Base-by-base conservation (phyloP, 1,140 invertebrate species). In the Lethocerus indicus region DNA sequence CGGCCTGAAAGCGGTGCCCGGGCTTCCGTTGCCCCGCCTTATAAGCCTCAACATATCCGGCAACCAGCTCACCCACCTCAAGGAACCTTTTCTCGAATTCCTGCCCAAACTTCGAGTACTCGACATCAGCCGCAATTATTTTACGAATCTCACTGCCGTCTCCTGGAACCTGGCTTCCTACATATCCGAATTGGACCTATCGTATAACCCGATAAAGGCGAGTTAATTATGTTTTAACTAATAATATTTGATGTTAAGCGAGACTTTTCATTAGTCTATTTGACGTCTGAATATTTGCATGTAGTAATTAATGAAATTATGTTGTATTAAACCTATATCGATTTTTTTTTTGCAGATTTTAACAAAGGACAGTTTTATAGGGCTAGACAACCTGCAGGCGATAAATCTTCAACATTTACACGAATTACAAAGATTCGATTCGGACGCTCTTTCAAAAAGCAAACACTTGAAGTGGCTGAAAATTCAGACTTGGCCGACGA, bases 21-120 rank as follows among this genome's bases (percentile, higher is more conserved):
- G 73, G 57, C 67, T 87, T 50, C 78, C 80, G 47, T 63, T 86
- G 35, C 73, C 72, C 1, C 79, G 81, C 62, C 64, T 87, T 48
- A 74, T 81, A 35, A 71, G 72, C 47, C 69, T 90, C 39, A 84
- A 87, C 64, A 62, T 90, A 39, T 83, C 83, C 12, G 69, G 73
- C 52, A 87, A 86, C 66, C 69, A 71, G 47, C 76, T 87, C 44
- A 72, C 71, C 50, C 68, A 64, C 49, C 69, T 79, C 41, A 69
- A 70, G 48, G 70, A 74, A 36, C 71, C 70, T 53, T 73, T 79
- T 35, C 70, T 81, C 41, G 76, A 78, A 50, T 69, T 73, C 52
- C 61, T 85, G 52, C 62, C 65, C 13, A 71, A 71, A 49, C 64
- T 87, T 26, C 75, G 79, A 53, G 71, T 71, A 44, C 64, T 85